phyloP scores from a whole-genome alignment of 2,797 vertebrate genomes.

The Loriculus beryllinus region DNA sequence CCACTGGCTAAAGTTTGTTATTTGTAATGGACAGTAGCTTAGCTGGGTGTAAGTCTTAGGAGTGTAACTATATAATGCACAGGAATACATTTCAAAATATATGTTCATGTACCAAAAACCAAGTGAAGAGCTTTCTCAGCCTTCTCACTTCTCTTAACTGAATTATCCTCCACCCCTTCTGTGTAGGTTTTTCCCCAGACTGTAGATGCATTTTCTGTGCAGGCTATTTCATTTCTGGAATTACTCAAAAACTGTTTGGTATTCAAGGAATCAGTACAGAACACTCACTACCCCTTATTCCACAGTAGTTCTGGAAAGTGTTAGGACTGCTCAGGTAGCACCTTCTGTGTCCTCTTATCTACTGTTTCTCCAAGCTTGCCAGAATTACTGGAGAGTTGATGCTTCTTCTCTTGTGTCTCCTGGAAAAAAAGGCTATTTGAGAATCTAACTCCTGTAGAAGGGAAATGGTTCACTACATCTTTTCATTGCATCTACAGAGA shows the following conservation, averaged over 20 bases:
- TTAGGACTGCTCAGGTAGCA: background rate
- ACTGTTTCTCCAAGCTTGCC: background rate
- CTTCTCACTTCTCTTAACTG: background rate
- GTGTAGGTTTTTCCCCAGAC: background rate
- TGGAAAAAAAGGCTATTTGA: background rate
- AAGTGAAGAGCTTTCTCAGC: background rate
- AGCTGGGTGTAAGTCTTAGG: background rate
- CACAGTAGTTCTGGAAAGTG: background rate
- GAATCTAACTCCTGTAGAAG: background rate
- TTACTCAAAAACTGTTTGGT: background rate
- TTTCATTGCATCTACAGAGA: background rate
- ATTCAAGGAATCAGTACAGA: background rate
- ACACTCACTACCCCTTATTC: background rate
- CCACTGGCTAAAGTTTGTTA: background rate
- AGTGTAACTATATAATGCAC: background rate
- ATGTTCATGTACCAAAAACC: background rate
- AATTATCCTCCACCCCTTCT: background rate
- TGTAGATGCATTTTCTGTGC: background rate
- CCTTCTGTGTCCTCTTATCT: background rate
- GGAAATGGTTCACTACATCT: background rate
- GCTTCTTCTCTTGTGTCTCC: background rate
- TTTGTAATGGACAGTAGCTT: background rate
- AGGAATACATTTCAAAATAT: background rate
- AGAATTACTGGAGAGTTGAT: background rate
- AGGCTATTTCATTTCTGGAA: background rate